phyloP scores from a whole-genome alignment of 1,140 invertebrate species.

The Asobara japonica region DNA sequence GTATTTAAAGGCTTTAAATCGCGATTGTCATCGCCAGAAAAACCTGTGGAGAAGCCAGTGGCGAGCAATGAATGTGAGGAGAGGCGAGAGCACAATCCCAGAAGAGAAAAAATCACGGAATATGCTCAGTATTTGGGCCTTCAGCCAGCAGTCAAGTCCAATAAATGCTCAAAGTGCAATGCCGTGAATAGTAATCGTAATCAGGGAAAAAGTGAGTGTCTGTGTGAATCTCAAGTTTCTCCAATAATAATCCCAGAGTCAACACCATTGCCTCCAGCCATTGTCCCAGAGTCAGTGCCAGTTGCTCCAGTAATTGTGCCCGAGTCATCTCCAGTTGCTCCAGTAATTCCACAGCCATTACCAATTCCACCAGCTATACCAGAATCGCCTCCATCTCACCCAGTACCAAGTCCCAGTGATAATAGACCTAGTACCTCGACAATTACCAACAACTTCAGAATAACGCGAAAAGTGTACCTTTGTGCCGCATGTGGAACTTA shows the following conservation, averaged over 20 bases:
- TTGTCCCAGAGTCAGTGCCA: too few species aligned
- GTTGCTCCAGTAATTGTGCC: too few species aligned
- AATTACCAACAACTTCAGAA: slow-evolving; percentile 66
- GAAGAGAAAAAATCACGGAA: slow-evolving; percentile 67
- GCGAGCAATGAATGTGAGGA: too few species aligned
- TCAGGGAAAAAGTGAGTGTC: slow-evolving; percentile 71
- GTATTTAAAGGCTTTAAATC: slow-evolving; percentile 60
- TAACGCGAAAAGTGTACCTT: slow-evolving; percentile 78
- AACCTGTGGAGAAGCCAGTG: not conserved
- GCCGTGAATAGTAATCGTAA: slow-evolving; percentile 68
- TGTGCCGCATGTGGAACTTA: slow-evolving; percentile 82
- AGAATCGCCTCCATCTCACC: slow-evolving; percentile 31
- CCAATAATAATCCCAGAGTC: slow-evolving; percentile 16
- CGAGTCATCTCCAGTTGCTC: too few species aligned
- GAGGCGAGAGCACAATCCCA: slow-evolving; percentile 39
- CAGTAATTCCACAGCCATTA: too few species aligned
- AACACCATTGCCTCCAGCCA: too few species aligned
- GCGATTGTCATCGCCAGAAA: slow-evolving; percentile 38
- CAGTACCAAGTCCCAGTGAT: not conserved
- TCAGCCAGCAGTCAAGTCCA: slow-evolving; percentile 67
- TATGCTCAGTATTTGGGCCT: slow-evolving; percentile 79
- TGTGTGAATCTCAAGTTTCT: slow-evolving; percentile 64
- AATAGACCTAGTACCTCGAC: slow-evolving; percentile 50
- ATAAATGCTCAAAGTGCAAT: slow-evolving; percentile 74
- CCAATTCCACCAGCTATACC: slow-evolving; percentile 2